phyloP scores from a whole-genome alignment of 30 jellyfish, hydroid and myxozoan species.

The Rhopilema esculentum region DNA sequence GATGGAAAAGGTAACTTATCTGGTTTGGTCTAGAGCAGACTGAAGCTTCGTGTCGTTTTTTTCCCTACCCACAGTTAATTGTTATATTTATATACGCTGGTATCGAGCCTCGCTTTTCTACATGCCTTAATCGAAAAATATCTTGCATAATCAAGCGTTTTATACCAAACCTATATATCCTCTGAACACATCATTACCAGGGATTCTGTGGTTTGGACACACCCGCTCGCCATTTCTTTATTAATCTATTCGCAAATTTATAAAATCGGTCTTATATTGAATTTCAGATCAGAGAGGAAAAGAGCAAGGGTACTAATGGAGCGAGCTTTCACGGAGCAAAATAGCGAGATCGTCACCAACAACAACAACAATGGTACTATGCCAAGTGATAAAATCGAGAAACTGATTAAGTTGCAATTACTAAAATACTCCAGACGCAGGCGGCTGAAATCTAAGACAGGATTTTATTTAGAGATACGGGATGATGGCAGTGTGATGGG shows the following conservation, averaged over 20 bases:
- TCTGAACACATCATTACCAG: background rate
- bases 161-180: background rate
- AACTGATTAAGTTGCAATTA: slow-evolving; percentile 83
- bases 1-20: no score
- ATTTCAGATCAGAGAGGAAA: background rate
- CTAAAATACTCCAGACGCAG: slow-evolving; percentile 94
- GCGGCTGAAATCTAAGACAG: slow-evolving; percentile 84
- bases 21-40: no score
- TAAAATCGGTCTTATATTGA: no score
- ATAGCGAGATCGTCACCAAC: slow-evolving; percentile 8
- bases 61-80: no score
- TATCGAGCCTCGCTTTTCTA: no score
- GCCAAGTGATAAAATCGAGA: slow-evolving; percentile 82
- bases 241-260: background rate
- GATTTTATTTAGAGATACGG: slow-evolving; percentile 84
- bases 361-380: slow-evolving; percentile 37
- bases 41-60: no score
- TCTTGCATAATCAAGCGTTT: background rate
- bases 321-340: slow-evolving; percentile 46
- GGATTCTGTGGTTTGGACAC: slow-evolving; percentile 23
- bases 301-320: slow-evolving; percentile 16
- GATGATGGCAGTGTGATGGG: slow-evolving; percentile 93
- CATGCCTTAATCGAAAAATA: background rate
- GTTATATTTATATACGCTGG: no score
- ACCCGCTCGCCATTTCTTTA: background rate